These are phyloP conservation scores for Oxyruncus cristatus DNA, from an alignment of 2,113 vertebrate species.

Conservation along the genomic window DNA sequence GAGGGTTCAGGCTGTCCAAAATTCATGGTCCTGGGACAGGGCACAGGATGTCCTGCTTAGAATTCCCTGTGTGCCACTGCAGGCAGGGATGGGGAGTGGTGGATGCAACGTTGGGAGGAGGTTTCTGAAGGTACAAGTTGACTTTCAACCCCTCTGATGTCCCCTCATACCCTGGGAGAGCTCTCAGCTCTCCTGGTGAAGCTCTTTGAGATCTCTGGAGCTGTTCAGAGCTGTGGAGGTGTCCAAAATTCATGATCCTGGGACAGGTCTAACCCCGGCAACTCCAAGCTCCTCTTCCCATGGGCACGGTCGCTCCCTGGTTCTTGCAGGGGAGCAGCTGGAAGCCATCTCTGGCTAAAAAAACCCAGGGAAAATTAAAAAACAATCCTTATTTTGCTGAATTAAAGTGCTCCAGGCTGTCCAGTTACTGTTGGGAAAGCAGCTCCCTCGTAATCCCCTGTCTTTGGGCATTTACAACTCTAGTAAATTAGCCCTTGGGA, in stretches of 20 bases:
- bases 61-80: background rate
- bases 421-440: background rate
- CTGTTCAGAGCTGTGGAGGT: background rate
- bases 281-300: rapidly evolving
- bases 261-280: rapidly evolving
- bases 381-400: background rate
- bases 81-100: background rate
- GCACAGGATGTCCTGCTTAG: background rate
- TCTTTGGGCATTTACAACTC: background rate
- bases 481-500: background rate
- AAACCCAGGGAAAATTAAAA: background rate
- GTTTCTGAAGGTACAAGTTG: background rate
- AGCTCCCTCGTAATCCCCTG: background rate
- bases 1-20: too few species aligned
- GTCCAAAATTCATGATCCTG: rapidly evolving
- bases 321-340: background rate
- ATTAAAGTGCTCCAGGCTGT: background rate
- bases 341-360: background rate
- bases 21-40: too few species aligned
- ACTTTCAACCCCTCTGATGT: background rate
- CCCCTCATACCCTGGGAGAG: background rate
- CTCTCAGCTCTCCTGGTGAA: background rate
- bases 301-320: rapidly evolving
- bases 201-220: background rate
- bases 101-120: background rate